Percentiles rank a stretch among this genome's conserved stretches.
Evolutionary conservation across 2,888 invertebrate species (phyloP).

Genomic region (Noctua janthina): DNA sequence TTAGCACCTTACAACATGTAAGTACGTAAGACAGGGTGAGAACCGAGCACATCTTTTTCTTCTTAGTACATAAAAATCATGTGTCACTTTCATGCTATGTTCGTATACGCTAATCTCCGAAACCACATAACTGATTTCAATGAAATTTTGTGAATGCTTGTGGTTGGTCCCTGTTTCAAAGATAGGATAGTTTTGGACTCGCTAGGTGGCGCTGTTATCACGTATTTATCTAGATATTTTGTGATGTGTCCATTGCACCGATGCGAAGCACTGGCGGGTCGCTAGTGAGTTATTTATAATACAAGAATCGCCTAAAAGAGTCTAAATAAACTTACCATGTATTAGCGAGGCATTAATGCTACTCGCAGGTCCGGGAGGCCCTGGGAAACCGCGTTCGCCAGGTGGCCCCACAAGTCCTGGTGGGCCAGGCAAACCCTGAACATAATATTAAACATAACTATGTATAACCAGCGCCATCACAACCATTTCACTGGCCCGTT

Average conservation of each 20-base stretch:
- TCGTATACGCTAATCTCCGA: neutral
- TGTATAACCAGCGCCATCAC: neutral
- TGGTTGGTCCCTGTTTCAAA: neutral
- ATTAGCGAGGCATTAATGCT: constrained; percentile 80
- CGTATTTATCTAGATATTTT: no score
- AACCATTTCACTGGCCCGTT: neutral
- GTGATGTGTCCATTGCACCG: no score
- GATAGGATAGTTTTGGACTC: neutral
- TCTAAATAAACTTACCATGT: constrained; percentile 70
- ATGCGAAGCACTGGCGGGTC: no score
- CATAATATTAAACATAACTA: constrained; percentile 5
- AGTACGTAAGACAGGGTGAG: neutral
- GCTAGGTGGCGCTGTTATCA: neutral
- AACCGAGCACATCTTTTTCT: neutral
- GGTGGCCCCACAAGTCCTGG: constrained; percentile 87
- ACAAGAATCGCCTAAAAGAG: neutral
- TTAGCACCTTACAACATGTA: constrained; percentile 75
- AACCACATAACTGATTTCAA: neutral
- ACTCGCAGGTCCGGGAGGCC: constrained; percentile 78
- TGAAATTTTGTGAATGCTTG: neutral
- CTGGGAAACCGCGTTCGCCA: constrained; percentile 77
- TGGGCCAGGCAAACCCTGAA: constrained; percentile 82
- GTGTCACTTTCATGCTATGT: neutral
- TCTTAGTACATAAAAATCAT: neutral
- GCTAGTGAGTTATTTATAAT: no score